Base-by-base conservation (phyloP, 2,888 invertebrate genomes). In the Hirtodrosophila cameraria region DNA sequence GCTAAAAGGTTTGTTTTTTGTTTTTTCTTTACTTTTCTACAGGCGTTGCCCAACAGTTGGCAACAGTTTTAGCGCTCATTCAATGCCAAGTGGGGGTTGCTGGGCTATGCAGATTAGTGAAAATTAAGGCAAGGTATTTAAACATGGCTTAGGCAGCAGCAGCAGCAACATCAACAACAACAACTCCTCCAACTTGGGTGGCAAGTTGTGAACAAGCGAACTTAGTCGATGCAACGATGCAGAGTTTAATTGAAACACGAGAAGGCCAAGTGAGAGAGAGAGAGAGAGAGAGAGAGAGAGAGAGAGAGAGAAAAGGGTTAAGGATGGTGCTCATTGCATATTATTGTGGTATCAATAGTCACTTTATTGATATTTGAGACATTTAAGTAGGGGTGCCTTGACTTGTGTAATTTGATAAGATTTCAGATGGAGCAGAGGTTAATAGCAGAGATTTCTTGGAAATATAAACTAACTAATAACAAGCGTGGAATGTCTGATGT, bases 81-180 rank as follows among this genome's bases (percentile, higher is more conserved):
- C 75, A 59, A 73, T 70, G 72, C 66, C 61, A 75, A 73, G 61
- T 58, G 52, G 53, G 30, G n/a, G 39, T 50, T 38, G 55, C 16
- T 18, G 31, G 33, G 75, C 75, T 52, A 85, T 83, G 80, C 86
- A 81, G 80, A 81, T 81, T 81, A 81, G 86, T 71, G 77, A 48
- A 73, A 71, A 83, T 76, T 73, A 86, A 52, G 86, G 74, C 77
- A 41, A 62, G 81, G 71, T 65, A 81, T 86, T 81, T 81, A 81
- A 80, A 67, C 73, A 78, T 62, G 65, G 77, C 84, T 86, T 83
- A 83, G 64, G 45, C 81, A 57, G 46, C 63, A 36, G 33, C 77
- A 38, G 16, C 57, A 61, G 13, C 43, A 42, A 12, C 36, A 55
- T n/a, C 39, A 46, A 20, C 35, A 49, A 31, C 28, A 25, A 42